Base-by-base conservation (phyloP, 2,113 vertebrate species). In the Amia ocellicauda region DNA sequence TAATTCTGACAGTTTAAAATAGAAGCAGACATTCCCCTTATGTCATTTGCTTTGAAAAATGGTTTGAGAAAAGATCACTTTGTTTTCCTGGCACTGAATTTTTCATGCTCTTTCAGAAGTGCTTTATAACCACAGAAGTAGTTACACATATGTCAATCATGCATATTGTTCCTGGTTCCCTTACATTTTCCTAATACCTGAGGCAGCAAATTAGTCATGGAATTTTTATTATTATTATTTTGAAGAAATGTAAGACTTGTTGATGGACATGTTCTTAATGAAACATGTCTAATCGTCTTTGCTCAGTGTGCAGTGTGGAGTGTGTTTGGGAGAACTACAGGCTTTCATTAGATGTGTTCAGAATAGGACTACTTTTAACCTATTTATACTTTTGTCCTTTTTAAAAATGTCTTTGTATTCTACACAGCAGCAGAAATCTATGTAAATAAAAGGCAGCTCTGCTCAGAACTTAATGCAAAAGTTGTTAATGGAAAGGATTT, bases 1-100 rank as follows among this genome's bases (percentile, higher is more conserved):
- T 90, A 89, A 91, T 90, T 90, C 89, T 88, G 88, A 89, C 85
- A 86, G 88, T 89, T 90, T 86, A 87, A 88, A 87, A 90, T 86
- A 73, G 86, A 89, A 89, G 85, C 88, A 88, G 88, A 87, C 85
- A 83, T 87, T 85, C 58, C 40, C 63, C 63, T 28, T 54, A 14
- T 72, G 62, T 71, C 52, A 16, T 17, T 26, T n/a, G 14, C 53
- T 57, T 57, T 43, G 53, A 28, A 36, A 29, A 19, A 36, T 36
- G 31, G 58, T 24, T 22, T 13, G 56, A 24, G 43, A 29, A n/a
- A 47, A 60, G 26, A 36, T 23, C 22, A 51, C 26, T 23, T 24
- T 49, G 29, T 27, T 27, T n/a, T 40, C 23, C 41, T 27, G 43
- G 23, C 10, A 45, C 22, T 43, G 36, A 16, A 40, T 36, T 59